Base-by-base conservation (phyloP, 2,113 vertebrate genomes). In the Oxygymnocypris stewartii region DNA sequence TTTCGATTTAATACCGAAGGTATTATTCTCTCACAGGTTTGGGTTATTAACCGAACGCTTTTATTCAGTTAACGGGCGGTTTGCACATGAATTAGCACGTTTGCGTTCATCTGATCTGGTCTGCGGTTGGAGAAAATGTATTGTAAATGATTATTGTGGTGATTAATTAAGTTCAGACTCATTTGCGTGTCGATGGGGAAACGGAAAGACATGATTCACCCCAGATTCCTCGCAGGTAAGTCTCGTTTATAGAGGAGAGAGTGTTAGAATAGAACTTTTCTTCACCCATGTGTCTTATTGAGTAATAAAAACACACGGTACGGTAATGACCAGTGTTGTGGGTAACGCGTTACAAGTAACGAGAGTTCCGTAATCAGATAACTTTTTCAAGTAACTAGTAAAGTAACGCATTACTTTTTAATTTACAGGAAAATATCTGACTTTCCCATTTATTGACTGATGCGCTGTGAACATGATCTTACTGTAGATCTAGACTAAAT, bases 161-260 rank as follows among this genome's bases (percentile, higher is more conserved):
- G 31, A n/a, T 40, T 47, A 59, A 74, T 18, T 87, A 78, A 69
- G 69, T 1, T 3, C 51, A 25, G 18, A 40, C 2, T n/a, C 31
- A 79, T 4, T 74, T 23, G 67, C 16, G 74, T 28, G 85, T 88
- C 88, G 91, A 96, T 95, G 95, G 95, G 95, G 86, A 96, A 95
- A 91, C 94, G 93, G 79, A 96, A 95, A 89, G 95, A 96, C 85
- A 93, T 95, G 93, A 93, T 95, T 75, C 94, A 94, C 61, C 92
- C 93, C 89, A 93, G 93, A 87, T 95, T 94, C 84, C 88, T 95
- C 8, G 85, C 88, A 49, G 90, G 95, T 95, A 79, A 93, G 93
- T 92, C 35, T 20, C n/a, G 23, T 77, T 67, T 51, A 37, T n/a
- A 51, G 9, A 35, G 44, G 4, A 18, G 6, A 20, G 10, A 25